Evolutionary conservation across 2,888 invertebrate species (phyloP).

Genomic region (Synergus gifuensis): DNA sequence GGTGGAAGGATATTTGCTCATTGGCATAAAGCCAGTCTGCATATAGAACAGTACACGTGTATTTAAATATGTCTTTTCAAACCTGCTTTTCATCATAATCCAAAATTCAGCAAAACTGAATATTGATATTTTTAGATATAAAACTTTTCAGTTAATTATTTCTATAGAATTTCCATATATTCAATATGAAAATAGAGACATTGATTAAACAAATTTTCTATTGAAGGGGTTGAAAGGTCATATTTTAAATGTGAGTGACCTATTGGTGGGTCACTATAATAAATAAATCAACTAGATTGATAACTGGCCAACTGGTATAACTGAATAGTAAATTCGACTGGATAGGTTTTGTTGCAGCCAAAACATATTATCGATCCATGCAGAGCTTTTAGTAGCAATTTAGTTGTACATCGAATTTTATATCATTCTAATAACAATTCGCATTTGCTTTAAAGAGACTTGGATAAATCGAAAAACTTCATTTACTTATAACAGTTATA

Average conservation of each 20-base stretch:
- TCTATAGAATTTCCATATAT: background rate
- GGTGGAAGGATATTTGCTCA: slow-evolving; percentile 33
- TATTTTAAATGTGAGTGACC: too few relatives aligned
- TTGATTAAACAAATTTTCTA: too few relatives aligned
- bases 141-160: background rate
- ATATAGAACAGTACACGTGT: slow-evolving; percentile 38
- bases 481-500: too few relatives aligned
- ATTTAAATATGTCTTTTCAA: slow-evolving; percentile 18
- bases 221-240: too few relatives aligned
- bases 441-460: background rate
- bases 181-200: too few relatives aligned
- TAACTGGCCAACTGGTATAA: too few relatives aligned
- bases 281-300: too few relatives aligned
- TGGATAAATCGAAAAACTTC: too few relatives aligned
- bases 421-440: background rate
- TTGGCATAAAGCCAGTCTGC: slow-evolving; percentile 45
- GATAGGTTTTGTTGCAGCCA: background rate
- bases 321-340: background rate
- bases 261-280: too few relatives aligned
- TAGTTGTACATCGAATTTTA: background rate
- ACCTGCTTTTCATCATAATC: background rate
- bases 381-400: background rate
- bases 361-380: background rate
- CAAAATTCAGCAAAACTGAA: background rate
- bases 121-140: too few relatives aligned